A percentile compares a stretch with the other conserved stretches of the same genome.
phyloP scores from a whole-genome alignment of 2,888 invertebrate genomes.

The Argyra leucocephala region DNA sequence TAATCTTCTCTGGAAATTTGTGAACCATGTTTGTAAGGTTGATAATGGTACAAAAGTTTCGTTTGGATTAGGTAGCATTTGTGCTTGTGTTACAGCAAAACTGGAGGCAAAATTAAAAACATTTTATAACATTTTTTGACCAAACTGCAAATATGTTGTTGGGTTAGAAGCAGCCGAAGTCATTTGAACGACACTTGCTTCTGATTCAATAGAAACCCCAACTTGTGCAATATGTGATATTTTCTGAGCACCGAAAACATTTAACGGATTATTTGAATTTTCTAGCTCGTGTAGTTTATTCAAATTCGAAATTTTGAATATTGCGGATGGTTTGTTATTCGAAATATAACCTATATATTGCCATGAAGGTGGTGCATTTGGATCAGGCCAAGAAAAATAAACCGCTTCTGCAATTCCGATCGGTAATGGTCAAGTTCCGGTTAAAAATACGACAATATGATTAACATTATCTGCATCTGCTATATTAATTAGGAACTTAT shows the following conservation, averaged over 20 bases:
- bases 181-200: conserved; percentile 45
- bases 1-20: conserved; percentile 79
- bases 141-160: conserved; percentile 55
- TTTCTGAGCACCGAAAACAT: conserved; percentile 65
- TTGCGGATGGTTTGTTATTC: conserved; percentile 91
- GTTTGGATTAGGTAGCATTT: conserved; percentile 67
- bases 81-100: conserved; percentile 69
- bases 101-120: conserved; percentile 89
- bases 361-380: conserved; percentile 83
- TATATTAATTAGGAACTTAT: conserved; percentile 77
- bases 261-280: conserved; percentile 42
- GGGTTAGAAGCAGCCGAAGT: conserved; percentile 43
- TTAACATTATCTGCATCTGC: conserved; percentile 85
- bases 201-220: conserved; percentile 81
- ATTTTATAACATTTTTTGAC: conserved; percentile 86
- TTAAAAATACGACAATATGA: conserved; percentile 87
- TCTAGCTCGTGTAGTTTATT: conserved; percentile 63
- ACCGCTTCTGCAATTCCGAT: conserved; percentile 59
- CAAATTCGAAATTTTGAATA: conserved; percentile 85
- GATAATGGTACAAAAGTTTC: conserved; percentile 81
- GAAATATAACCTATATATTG: conserved; percentile 86
- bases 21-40: conserved; percentile 86
- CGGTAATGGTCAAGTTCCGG: conserved; percentile 76
- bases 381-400: conserved; percentile 76
- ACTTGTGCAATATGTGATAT: conserved; percentile 89